A percentile compares a stretch with the other conserved stretches of the same genome.
phyloP scores from a whole-genome alignment of 2,113 vertebrate species.

The Cebidichthys violaceus region DNA sequence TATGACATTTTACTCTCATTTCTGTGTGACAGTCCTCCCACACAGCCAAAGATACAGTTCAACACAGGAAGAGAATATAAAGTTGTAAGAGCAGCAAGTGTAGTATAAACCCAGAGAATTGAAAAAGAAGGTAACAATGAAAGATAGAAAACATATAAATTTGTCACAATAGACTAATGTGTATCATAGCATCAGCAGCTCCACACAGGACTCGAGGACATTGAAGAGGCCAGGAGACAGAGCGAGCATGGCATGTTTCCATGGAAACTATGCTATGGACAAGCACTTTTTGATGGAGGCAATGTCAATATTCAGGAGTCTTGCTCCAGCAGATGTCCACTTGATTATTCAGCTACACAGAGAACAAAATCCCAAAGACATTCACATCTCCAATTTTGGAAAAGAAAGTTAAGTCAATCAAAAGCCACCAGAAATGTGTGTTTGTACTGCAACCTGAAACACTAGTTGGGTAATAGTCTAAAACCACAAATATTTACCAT shows the following conservation, averaged over 20 bases:
- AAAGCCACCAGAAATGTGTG: neutral
- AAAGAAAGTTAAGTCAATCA: neutral
- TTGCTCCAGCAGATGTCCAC: slow-evolving; percentile 44
- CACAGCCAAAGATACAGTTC: neutral
- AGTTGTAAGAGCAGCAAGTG: slow-evolving; percentile 27
- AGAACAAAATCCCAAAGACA: neutral
- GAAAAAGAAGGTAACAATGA: neutral
- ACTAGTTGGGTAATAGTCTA: neutral
- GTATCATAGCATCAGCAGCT: slow-evolving; percentile 30
- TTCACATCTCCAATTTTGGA: neutral
- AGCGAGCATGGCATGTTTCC: slow-evolving; percentile 63
- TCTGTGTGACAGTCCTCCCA: slow-evolving; percentile 27
- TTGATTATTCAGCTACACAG: slow-evolving; percentile 37
- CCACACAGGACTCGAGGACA: slow-evolving; percentile 34
- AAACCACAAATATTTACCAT: neutral
- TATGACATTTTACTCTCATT: slow-evolving; percentile 38
- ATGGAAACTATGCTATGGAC: slow-evolving; percentile 62
- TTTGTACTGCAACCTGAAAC: neutral
- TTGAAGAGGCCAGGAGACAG: slow-evolving; percentile 54
- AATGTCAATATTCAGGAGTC: slow-evolving; percentile 34
- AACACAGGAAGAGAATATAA: slow-evolving; percentile 28
- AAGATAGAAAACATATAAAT: neutral
- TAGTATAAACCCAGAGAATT: slow-evolving; percentile 28
- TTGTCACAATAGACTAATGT: slow-evolving; percentile 27
- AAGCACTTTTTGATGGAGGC: slow-evolving; percentile 41